phyloP scores from a whole-genome alignment of 2,797 vertebrate species.

The Anisognathus igniventris region DNA sequence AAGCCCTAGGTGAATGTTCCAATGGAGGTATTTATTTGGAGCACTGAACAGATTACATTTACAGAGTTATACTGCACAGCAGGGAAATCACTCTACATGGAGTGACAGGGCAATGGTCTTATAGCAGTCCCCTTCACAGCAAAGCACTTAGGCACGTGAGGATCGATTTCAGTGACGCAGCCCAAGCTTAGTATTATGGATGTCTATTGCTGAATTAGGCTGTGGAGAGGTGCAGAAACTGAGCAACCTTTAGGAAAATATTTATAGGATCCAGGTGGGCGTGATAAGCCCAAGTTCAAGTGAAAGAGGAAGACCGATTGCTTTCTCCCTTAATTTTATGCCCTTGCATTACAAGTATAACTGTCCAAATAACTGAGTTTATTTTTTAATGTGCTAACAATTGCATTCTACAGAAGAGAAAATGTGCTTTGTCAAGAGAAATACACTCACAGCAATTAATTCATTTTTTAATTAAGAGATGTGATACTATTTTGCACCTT shows the following conservation, averaged over 20 bases:
- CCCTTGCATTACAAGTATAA: background rate
- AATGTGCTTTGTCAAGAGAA: background rate
- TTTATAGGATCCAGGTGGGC: slow-evolving; percentile 30
- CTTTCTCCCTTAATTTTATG: background rate
- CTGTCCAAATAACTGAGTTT: background rate
- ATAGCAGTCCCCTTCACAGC: background rate
- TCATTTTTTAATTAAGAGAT: slow-evolving; percentile 60
- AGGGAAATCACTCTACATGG: slow-evolving; percentile 18
- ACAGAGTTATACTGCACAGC: background rate
- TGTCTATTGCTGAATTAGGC: background rate
- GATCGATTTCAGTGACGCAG: slow-evolving; percentile 18
- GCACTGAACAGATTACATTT: slow-evolving; percentile 3
- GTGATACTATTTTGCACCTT: slow-evolving; percentile 25
- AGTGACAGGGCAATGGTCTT: slow-evolving; percentile 18
- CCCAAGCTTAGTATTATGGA: background rate
- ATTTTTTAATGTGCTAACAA: background rate
- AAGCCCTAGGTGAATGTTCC: slow-evolving; percentile 39
- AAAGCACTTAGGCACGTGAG: background rate
- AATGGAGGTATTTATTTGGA: slow-evolving; percentile 17
- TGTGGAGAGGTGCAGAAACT: background rate
- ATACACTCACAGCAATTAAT: slow-evolving; percentile 13
- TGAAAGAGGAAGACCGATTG: background rate
- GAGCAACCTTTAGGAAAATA: slow-evolving; percentile 15
- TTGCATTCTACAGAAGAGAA: background rate
- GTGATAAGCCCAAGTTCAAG: background rate